Percentiles rank a stretch among this genome's conserved stretches.
Evolutionary conservation across 2,113 vertebrate species (phyloP).

Genomic region (Xerus inauris): DNA sequence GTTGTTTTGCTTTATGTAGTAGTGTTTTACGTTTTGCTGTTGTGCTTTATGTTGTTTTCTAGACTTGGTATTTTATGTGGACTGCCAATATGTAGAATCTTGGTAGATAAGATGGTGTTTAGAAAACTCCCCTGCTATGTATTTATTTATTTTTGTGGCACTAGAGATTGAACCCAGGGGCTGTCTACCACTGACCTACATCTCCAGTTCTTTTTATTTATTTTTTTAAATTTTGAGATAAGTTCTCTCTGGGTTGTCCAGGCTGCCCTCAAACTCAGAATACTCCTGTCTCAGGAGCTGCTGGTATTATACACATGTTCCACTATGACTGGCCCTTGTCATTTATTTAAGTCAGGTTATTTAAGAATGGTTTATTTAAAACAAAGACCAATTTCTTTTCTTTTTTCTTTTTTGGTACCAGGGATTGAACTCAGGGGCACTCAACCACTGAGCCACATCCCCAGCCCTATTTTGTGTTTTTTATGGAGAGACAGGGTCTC

Average conservation of each 20-base stretch:
- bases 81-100: slow-evolving; percentile 27
- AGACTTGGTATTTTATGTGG: slow-evolving; percentile 58
- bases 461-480: too few relatives aligned
- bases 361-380: not conserved
- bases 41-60: slow-evolving; percentile 33
- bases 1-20: slow-evolving; percentile 18
- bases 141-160: not conserved
- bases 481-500: too few relatives aligned
- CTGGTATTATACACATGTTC: not conserved
- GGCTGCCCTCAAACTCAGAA: not conserved
- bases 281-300: not conserved
- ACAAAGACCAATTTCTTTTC: too few relatives aligned
- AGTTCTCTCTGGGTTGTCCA: not conserved
- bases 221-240: not conserved
- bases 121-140: slow-evolving; percentile 16
- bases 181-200: not conserved
- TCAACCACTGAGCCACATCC: too few relatives aligned
- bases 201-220: not conserved
- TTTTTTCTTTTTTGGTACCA: too few relatives aligned
- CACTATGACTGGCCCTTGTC: not conserved
- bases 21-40: slow-evolving; percentile 40
- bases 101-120: not conserved
- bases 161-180: not conserved
- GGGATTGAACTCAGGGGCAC: too few relatives aligned
- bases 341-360: slow-evolving; percentile 18